Percentiles rank a stretch among this genome's conserved stretches.
These are phyloP conservation scores for Nicator chloris DNA, from an alignment of 2,113 vertebrate genomes.

Conservation along the genomic window DNA sequence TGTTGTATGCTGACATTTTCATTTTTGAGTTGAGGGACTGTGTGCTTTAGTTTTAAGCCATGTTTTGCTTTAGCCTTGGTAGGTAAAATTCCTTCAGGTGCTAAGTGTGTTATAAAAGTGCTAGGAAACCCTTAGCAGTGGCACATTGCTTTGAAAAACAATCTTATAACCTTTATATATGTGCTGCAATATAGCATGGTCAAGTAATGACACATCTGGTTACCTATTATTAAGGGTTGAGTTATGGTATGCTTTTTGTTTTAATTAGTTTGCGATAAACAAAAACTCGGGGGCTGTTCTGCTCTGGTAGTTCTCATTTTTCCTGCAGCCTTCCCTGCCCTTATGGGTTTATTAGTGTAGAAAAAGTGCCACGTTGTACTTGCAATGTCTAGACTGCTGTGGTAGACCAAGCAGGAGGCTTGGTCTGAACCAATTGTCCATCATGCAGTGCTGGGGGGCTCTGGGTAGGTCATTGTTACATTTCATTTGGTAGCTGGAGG, in stretches of 20 bases:
- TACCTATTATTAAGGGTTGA: constrained; percentile 72
- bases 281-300: constrained; percentile 73
- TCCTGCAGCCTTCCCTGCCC: constrained; percentile 60
- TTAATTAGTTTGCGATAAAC: constrained; percentile 74
- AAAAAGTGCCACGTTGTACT: constrained; percentile 15
- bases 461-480: not conserved
- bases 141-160: constrained; percentile 52
- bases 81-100: constrained; percentile 56
- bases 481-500: not conserved
- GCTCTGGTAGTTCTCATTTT: constrained; percentile 69
- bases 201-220: constrained; percentile 69
- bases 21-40: not conserved
- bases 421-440: not conserved
- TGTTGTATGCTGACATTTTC: not conserved
- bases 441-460: not conserved
- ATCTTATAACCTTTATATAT: constrained; percentile 61
- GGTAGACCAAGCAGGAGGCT: constrained; percentile 2
- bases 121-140: constrained; percentile 44
- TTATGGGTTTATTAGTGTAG: constrained; percentile 67
- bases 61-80: constrained; percentile 10
- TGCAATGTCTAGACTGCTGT: not conserved
- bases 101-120: constrained; percentile 58
- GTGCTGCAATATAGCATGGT: constrained; percentile 39
- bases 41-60: constrained; percentile 20
- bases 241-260: constrained; percentile 67